Evolutionary conservation across 2,888 invertebrate genomes (phyloP), one percentile per base, ranked within the genome.

Genomic region (Sesamia inferens): DNA sequence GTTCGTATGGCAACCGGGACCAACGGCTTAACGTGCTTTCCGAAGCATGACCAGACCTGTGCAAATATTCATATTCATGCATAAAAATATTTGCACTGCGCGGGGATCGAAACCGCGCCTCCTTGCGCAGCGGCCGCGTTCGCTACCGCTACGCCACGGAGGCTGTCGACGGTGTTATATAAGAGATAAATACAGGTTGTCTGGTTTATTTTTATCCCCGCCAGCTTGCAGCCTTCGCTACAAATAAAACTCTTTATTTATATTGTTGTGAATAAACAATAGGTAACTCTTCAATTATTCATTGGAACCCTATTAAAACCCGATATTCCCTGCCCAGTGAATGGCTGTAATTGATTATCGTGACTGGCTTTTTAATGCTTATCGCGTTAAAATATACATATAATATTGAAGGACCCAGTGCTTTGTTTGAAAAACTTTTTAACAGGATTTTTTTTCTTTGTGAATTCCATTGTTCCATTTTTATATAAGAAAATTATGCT

Each of bases 161-260:
- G 31, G 31, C 31, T 31, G 31, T 31, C 31, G 31, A 31, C 31
- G 31, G 31, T 31, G 31, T 39, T 57, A 31, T 44, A 13, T 31
- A 31, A 5, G 11, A 54, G 5, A 54, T 16, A 44, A 22, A 31
- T 39, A 4, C 8, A 42, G 55, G 13, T 19, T 14, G 11, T 57
- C n/a, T 42, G 14, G 8, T 19, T 64, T 75, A 66, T 51, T 66
- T 74, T 58, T 57, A 44, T 5, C 19, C 13, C 10, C 14, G 66
- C 22, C 51, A 66, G 19, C 47, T 5, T 8, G 13, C 48, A 44
- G 57, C 42, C n/a, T 22, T 42, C 7, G 74, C n/a, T 48, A 19
- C 22, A 63, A 73, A 51, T 51, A 42, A 48, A 48, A 11, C 14
- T 47, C 3, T 57, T 22, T 22, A 55, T 63, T 31, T 51, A n/a